These are phyloP conservation scores for Dendroctonus ponderosae DNA, from an alignment of 1,140 invertebrate species.

Conservation along the genomic window DNA sequence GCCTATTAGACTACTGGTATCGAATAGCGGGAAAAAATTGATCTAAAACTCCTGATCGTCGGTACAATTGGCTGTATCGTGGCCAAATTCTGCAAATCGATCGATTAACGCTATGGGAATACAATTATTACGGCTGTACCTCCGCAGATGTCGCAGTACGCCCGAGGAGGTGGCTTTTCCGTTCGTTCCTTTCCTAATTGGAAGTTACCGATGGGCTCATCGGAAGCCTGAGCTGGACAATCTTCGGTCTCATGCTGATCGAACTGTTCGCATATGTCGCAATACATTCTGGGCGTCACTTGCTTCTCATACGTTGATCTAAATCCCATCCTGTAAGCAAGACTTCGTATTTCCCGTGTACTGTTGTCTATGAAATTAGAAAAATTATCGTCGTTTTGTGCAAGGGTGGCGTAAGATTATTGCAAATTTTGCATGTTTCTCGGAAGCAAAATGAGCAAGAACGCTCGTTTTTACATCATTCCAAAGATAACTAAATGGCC, in stretches of 20 bases:
- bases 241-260: constrained; percentile 96
- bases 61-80: constrained; percentile 45
- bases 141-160: constrained; percentile 93
- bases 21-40: constrained; percentile 29
- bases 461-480: too few species aligned
- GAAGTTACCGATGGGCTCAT: constrained; percentile 54
- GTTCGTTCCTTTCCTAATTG: constrained; percentile 46
- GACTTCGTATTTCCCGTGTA: not conserved
- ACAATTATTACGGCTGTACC: constrained; percentile 54
- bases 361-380: too few species aligned
- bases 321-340: constrained; percentile 46
- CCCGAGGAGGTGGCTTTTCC: constrained; percentile 60
- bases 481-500: too few species aligned
- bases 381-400: too few species aligned
- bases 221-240: constrained; percentile 82
- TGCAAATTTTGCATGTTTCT: too few species aligned
- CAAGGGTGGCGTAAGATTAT: too few species aligned
- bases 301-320: constrained; percentile 43
- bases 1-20: too few species aligned
- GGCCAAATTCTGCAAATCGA: constrained; percentile 46
- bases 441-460: too few species aligned
- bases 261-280: constrained; percentile 97
- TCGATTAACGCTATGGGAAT: not conserved
- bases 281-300: constrained; percentile 80
- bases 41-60: constrained; percentile 46